phyloP scores from a whole-genome alignment of 2,113 vertebrate species.

The Epinephelus lanceolatus region DNA sequence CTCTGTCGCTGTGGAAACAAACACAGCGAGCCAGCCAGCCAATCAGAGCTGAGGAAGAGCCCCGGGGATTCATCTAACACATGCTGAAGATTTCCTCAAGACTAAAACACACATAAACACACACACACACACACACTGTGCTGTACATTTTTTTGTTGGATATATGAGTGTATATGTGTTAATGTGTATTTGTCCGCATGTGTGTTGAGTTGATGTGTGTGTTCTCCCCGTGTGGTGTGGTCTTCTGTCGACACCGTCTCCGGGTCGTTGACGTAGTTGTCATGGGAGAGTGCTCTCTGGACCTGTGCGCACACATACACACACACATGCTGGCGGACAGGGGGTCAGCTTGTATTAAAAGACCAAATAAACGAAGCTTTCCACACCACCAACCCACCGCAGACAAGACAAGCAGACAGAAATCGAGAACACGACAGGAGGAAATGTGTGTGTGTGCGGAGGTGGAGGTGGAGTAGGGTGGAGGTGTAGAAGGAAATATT shows the following conservation, averaged over 20 bases:
- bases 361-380: slow-evolving; percentile 79
- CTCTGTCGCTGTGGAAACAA: slow-evolving; percentile 81
- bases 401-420: slow-evolving; percentile 68
- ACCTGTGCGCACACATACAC: slow-evolving; percentile 13
- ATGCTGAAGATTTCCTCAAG: slow-evolving; percentile 80
- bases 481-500: slow-evolving; percentile 6
- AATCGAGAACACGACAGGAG: slow-evolving; percentile 19
- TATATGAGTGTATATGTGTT: slow-evolving; percentile 46
- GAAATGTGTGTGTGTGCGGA: slow-evolving; percentile 17
- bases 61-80: slow-evolving; percentile 76
- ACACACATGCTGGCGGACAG: slow-evolving; percentile 54
- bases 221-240: slow-evolving; percentile 69
- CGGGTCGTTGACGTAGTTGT: slow-evolving; percentile 81
- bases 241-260: slow-evolving; percentile 75
- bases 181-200: slow-evolving; percentile 62
- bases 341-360: slow-evolving; percentile 79
- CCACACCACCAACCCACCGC: slow-evolving; percentile 67
- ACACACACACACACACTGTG: slow-evolving; percentile 21
- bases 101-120: slow-evolving; percentile 76
- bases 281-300: slow-evolving; percentile 83
- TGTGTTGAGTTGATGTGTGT: slow-evolving; percentile 56
- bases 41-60: slow-evolving; percentile 56
- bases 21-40: slow-evolving; percentile 51
- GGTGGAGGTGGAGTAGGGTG: too few relatives aligned
- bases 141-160: slow-evolving; percentile 23